Base-by-base conservation (phyloP, 2,888 invertebrate genomes). In the Arge pagana region DNA sequence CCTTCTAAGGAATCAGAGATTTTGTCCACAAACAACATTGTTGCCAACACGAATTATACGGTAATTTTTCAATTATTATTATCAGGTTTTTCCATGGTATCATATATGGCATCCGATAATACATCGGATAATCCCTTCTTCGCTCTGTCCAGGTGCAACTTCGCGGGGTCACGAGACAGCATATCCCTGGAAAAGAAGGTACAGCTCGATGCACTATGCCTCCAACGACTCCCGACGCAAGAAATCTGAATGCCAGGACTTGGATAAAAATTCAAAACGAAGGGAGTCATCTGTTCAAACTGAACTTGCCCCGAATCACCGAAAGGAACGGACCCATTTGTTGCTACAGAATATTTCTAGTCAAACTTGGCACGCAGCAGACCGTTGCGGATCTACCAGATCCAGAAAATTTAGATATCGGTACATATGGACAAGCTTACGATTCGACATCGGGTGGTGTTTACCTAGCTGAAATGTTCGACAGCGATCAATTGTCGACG, bases 291-390 rank as follows among this genome's bases (percentile, higher is more conserved):
- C 81, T 90, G 64, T 87, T 92, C 61, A 88, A 89, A 66, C 78
- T 93, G 61, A 82, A 83, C 59, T 74, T 93, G 61, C 90, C 90
- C 0, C 81, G 88, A 58, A 82, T 93, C 26, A 87, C 90, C 0
- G 92, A 94, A 71, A 79, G 93, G 49, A 93, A 93, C 65, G 94
- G 94, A 0, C 88, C 88, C 0, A 91, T 94, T 62, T 93, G 93
- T 74, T 94, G 93, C 66, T 91, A 90, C 72, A 83, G 92, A 60
- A 82, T 93, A 33, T 89, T 89, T 77, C 79, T 93, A 72, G 87
- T 93, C 1, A 83, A 87, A 39, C 78, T 93, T 62, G 80, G 82
- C 26, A 80, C 83, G 0, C 80, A 84, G 42, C 81, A 81, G 51
- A 85, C 83, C 52, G 80, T 87, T 64, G 83, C 82, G 18, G 85